Percentiles rank a stretch among this genome's conserved stretches.
Evolutionary conservation across 23 tunicate genomes (phyloP).

Genomic region (Corella eumyota): DNA sequence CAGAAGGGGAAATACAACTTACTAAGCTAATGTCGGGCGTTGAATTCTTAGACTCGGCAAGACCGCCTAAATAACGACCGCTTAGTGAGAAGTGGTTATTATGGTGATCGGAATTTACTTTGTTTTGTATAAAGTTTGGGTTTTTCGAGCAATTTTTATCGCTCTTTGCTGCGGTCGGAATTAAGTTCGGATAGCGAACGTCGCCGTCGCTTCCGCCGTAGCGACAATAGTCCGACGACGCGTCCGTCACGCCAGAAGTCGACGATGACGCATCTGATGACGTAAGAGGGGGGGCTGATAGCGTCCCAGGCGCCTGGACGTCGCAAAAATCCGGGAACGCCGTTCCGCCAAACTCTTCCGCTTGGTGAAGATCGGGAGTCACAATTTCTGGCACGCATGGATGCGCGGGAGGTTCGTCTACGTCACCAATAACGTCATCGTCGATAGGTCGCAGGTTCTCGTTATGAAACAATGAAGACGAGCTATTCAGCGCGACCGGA

Average conservation of each 20-base stretch:
- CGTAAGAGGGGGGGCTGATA: slow-evolving; percentile 19
- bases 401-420: neutral
- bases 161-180: too few relatives aligned
- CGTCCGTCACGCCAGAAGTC: slow-evolving; percentile 36
- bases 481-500: too few relatives aligned
- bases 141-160: too few relatives aligned
- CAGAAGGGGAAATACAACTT: too few relatives aligned
- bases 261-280: slow-evolving; percentile 49
- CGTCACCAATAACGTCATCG: neutral
- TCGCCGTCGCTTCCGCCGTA: slow-evolving; percentile 29
- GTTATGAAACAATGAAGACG: too few relatives aligned
- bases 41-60: too few relatives aligned
- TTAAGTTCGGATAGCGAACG: slow-evolving; percentile 5
- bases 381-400: slow-evolving; percentile 5
- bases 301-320: slow-evolving; percentile 29
- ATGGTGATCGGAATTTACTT: too few relatives aligned
- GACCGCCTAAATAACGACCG: too few relatives aligned
- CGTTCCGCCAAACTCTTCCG: neutral
- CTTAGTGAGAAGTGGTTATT: too few relatives aligned
- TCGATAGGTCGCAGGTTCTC: slow-evolving; percentile 3
- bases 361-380: too few relatives aligned
- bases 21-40: too few relatives aligned
- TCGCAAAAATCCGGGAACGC: neutral
- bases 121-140: too few relatives aligned
- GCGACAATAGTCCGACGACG: slow-evolving; percentile 9